Evolutionary conservation across 2,113 vertebrate species (phyloP), one percentile per base, ranked within the genome.

Genomic region (Pungitius pungitius): DNA sequence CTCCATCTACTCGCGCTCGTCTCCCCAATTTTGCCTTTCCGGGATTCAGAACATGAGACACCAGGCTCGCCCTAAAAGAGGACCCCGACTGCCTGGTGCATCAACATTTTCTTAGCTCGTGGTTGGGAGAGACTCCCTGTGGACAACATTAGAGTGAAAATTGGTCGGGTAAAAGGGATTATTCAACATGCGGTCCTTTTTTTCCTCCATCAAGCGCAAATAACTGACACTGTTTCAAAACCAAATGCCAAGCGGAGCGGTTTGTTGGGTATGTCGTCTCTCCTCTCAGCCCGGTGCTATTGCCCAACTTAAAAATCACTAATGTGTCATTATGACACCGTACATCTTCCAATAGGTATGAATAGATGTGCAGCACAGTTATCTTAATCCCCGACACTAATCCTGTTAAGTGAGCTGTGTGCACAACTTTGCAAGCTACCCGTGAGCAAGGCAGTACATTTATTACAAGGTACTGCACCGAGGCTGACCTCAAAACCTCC

Each of bases 131-230:
- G 80, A 69, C 71, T 80, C 80, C 90, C 84, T 0, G 54, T 64
- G 79, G 86, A 77, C 52, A 71, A 76, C 80, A 86, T 86, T 85
- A 91, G 75, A 75, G 77, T 67, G 69, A 62, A 77, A 84, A 84
- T 64, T 66, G 70, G 74, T 58, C 0, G 62, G 65, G 71, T 74
- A 81, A 59, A 83, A 59, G 60, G 67, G 68, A 65, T 68, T 64
- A 71, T 30, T 68, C 75, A 84, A 81, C 77, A 73, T 30, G 68
- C 55, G 52, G 77, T 56, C 60, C 67, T 82, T 73, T 56, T 55
- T 72, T 15, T n/a, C n/a, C 64, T 40, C 66, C n/a, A 8, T 26
- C 56, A 42, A 64, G 47, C 8, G 24, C 40, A 75, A 80, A 75
- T 43, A 45, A 65, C 58, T 40, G 9, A 30, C 45, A 14, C 10